These are phyloP conservation scores for Philotrypesis tridentata DNA, from an alignment of 1,140 invertebrate genomes.

Conservation along the genomic window DNA sequence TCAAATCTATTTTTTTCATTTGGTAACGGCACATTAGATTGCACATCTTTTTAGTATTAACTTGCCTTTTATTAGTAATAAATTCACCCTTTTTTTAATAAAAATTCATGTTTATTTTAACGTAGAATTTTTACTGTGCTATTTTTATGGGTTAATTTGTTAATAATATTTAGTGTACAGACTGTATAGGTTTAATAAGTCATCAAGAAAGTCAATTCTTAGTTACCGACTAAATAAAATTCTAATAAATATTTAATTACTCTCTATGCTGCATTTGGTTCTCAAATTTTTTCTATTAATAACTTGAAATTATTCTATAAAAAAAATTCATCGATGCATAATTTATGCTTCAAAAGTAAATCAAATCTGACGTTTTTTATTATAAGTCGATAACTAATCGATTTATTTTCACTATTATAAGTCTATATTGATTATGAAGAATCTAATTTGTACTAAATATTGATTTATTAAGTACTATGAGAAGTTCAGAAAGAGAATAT, in stretches of 20 bases:
- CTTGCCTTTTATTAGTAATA: conserved; percentile 42
- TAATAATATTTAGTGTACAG: conserved; percentile 31
- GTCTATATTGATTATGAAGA: conserved; percentile 6
- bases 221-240: conserved; percentile 48
- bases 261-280: conserved; percentile 44
- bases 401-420: conserved; percentile 36
- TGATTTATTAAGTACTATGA: conserved; percentile 13
- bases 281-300: neutral
- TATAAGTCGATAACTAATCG: conserved; percentile 48
- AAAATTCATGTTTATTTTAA: conserved; percentile 37
- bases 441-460: conserved; percentile 19
- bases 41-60: conserved; percentile 51
- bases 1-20: conserved; percentile 48
- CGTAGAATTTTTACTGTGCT: conserved; percentile 45
- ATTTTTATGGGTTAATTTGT: conserved; percentile 38
- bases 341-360: neutral
- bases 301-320: neutral
- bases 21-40: conserved; percentile 50
- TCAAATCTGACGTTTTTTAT: conserved; percentile 30
- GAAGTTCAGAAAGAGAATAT: conserved; percentile 48
- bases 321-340: neutral
- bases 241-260: conserved; percentile 27
- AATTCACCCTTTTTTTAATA: conserved; percentile 25
- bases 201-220: conserved; percentile 40
- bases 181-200: conserved; percentile 22